Evolutionary conservation across 2,888 invertebrate species (phyloP).

Genomic region (Rhaphigaster nebulosa): DNA sequence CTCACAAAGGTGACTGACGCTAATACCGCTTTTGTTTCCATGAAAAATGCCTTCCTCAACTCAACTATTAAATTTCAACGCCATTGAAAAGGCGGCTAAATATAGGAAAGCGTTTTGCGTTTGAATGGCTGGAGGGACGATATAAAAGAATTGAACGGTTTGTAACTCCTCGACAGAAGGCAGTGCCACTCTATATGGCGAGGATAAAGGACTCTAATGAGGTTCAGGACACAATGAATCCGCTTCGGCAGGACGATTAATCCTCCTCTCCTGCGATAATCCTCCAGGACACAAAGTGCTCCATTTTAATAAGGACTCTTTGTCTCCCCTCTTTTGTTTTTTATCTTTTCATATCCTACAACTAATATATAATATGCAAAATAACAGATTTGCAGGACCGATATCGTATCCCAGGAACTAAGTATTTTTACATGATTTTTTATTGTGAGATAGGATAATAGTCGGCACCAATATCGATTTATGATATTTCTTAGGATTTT

Average conservation of each 20-base stretch:
- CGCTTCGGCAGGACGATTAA: conserved; percentile 20
- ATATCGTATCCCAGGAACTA: neutral
- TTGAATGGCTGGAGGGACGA: neutral
- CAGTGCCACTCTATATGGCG: neutral
- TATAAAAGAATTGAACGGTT: conserved; percentile 22
- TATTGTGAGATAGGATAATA: neutral
- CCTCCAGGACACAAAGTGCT: conserved; percentile 3
- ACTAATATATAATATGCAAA: neutral
- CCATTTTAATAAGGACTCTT: conserved; percentile 25
- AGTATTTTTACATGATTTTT: neutral
- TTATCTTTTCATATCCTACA: neutral
- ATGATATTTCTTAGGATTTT: no score
- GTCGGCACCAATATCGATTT: no score
- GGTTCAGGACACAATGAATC: conserved; percentile 21
- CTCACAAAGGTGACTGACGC: neutral
- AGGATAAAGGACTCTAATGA: conserved; percentile 34
- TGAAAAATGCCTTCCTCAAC: neutral
- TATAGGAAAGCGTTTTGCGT: neutral
- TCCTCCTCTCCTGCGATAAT: conserved; percentile 6
- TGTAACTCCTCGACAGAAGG: neutral
- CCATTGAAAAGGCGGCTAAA: neutral
- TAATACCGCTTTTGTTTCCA: neutral
- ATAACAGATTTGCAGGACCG: neutral
- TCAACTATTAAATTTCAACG: conserved; percentile 31
- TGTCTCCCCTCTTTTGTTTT: neutral